Conservation (phyloP, 2,113 vertebrate genomes). For the Phocoena sinus region DNA sequence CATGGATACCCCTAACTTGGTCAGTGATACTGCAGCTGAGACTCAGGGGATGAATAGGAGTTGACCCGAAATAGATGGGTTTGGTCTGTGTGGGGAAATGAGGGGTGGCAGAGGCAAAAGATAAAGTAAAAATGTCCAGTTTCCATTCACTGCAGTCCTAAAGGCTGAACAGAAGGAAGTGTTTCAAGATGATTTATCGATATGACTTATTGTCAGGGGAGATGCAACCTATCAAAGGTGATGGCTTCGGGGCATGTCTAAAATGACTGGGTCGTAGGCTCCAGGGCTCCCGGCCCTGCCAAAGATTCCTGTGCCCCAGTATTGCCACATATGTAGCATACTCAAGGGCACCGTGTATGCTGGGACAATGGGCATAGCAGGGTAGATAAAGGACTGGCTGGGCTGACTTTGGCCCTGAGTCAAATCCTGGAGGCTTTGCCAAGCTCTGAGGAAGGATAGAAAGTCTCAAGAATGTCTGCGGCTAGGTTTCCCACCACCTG, state of each 20-base stretch:
- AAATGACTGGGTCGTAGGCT: not conserved
- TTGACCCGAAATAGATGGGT: not conserved
- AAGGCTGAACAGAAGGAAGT: not conserved
- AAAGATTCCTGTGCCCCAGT: not conserved
- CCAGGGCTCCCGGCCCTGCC: not conserved
- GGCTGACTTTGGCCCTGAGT: not conserved
- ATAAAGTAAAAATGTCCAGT: not conserved
- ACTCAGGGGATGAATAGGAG: not conserved
- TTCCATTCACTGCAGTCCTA: not conserved
- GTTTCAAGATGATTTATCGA: not conserved
- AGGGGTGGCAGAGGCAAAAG: not conserved
- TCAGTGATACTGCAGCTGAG: not conserved
- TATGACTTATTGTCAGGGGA: not conserved
- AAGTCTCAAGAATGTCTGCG: not conserved
- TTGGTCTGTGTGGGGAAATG: not conserved
- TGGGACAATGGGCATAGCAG: not conserved
- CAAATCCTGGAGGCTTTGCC: not conserved
- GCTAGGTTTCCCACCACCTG: not conserved
- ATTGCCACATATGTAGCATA: not conserved
- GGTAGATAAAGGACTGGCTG: not conserved
- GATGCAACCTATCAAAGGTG: not conserved
- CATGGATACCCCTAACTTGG: not conserved
- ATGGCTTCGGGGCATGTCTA: not conserved
- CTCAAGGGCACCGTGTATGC: fast-evolving
- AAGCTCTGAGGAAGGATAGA: not conserved